phyloP scores from a whole-genome alignment of 2,113 vertebrate species.

The Syrmaticus mikado region DNA sequence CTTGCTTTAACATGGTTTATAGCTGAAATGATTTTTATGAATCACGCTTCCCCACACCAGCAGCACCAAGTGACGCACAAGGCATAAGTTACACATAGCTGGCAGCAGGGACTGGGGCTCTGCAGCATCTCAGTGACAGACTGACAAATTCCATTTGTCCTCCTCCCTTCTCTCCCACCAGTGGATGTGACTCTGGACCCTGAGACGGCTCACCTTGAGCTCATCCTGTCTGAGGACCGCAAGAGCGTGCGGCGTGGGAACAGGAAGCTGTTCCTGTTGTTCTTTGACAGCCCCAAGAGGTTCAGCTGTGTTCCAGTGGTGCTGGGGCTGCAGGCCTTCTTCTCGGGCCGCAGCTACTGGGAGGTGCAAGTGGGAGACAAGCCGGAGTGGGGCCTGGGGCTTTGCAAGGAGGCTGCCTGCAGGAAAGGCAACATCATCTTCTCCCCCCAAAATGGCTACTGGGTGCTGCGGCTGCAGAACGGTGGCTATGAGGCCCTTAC shows the following conservation, averaged over 20 bases:
- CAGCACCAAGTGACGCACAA: neutral
- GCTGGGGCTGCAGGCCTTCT: conserved; percentile 82
- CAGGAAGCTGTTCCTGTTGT: conserved; percentile 72
- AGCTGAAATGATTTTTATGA: neutral
- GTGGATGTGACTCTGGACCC: conserved; percentile 76
- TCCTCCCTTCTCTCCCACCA: neutral
- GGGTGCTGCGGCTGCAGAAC: conserved; percentile 83
- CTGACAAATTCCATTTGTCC: neutral
- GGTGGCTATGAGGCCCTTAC: conserved; percentile 83
- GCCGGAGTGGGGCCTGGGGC: conserved; percentile 87
- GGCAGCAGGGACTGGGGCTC: neutral
- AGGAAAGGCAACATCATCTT: conserved; percentile 83
- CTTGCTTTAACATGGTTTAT: neutral
- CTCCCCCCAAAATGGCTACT: conserved; percentile 86
- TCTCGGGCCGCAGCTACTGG: conserved; percentile 84
- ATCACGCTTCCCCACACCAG: neutral
- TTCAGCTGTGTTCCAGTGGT: conserved; percentile 79
- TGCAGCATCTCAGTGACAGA: neutral
- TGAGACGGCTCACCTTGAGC: conserved; percentile 78
- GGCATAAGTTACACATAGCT: neutral
- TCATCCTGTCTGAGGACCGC: conserved; percentile 79
- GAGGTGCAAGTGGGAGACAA: conserved; percentile 87
- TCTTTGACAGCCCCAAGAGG: conserved; percentile 76
- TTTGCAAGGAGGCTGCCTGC: conserved; percentile 79
- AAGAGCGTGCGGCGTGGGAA: conserved; percentile 77